Evolutionary conservation across 2,113 vertebrate genomes (phyloP).

Genomic region (Pontoporia blainvillei): DNA sequence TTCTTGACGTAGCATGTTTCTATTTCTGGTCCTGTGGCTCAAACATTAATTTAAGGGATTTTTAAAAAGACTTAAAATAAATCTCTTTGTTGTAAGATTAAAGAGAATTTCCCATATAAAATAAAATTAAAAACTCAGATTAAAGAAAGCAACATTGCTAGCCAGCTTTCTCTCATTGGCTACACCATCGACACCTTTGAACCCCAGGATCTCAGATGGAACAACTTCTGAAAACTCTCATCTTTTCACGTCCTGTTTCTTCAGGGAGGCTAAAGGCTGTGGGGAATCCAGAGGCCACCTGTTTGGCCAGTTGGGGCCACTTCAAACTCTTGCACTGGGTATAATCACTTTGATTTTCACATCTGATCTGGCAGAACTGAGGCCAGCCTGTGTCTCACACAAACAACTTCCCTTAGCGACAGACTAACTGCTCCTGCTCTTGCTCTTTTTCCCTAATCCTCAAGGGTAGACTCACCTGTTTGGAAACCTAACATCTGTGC

Average conservation of each 20-base stretch:
- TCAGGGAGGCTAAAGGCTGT: neutral
- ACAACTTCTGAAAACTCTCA: neutral
- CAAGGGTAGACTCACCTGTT: neutral
- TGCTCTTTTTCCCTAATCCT: neutral
- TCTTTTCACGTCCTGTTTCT: neutral
- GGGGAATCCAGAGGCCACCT: neutral
- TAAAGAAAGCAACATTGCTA: neutral
- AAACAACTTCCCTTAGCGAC: neutral
- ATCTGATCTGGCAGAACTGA: neutral
- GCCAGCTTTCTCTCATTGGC: neutral
- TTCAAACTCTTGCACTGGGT: neutral
- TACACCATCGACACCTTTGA: neutral
- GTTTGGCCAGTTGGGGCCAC: neutral
- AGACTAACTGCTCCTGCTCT: neutral
- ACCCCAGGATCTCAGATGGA: neutral
- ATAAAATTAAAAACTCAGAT: neutral
- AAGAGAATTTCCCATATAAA: neutral
- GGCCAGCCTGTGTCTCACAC: no score
- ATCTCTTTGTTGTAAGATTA: constrained; percentile 12
- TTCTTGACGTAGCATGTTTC: neutral
- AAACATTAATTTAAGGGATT: neutral
- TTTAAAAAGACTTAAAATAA: neutral
- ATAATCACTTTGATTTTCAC: neutral
- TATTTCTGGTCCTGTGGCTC: constrained; percentile 1
- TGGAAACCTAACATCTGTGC: neutral